Conservation (phyloP, 2,113 vertebrate species). For the Himantopus leucocephalus region DNA sequence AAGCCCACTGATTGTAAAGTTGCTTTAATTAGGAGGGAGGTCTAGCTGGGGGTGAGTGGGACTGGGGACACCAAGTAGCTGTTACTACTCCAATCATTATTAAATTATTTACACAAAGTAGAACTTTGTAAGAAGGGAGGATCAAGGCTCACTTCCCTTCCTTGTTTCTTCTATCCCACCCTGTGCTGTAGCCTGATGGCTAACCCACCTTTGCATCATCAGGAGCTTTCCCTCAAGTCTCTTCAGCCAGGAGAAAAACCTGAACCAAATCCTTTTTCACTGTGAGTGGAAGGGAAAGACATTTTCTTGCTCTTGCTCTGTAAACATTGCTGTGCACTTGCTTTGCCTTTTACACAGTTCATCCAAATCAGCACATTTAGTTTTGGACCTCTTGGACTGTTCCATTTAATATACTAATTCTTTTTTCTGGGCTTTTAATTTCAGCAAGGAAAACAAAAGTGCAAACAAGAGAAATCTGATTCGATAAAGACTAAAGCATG, state of each 20-base stretch:
- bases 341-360: not conserved
- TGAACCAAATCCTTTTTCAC: not conserved
- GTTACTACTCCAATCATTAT: not conserved
- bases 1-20: not conserved
- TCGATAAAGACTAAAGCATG: not conserved
- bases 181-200: not conserved
- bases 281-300: not conserved
- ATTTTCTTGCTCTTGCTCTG: not conserved
- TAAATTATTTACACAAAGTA: not conserved
- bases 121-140: not conserved
- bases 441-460: not conserved
- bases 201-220: accelerated
- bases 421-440: not conserved
- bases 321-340: not conserved
- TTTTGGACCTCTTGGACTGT: not conserved
- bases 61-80: not conserved
- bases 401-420: not conserved
- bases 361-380: not conserved
- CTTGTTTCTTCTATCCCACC: not conserved
- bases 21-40: not conserved
- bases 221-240: not conserved
- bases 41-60: not conserved
- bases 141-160: not conserved
- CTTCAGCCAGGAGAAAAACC: not conserved
- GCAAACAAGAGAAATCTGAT: not conserved